phyloP scores from a whole-genome alignment of 2,888 invertebrate genomes.

The Brachynemurus nebulosus region DNA sequence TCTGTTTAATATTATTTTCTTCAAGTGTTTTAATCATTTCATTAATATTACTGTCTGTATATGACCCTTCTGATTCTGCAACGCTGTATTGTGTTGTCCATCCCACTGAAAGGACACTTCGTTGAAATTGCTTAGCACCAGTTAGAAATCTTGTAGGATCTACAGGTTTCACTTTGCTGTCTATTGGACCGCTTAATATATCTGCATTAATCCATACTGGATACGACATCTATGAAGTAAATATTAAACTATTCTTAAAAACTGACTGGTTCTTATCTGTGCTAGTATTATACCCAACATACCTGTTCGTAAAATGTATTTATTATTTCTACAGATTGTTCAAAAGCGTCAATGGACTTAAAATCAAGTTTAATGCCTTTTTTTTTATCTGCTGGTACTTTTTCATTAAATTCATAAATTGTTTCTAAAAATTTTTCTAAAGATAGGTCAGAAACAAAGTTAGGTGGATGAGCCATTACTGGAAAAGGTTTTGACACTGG shows the following conservation, averaged over 20 bases:
- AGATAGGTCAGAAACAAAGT: slow-evolving; percentile 54
- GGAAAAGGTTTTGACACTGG: slow-evolving; percentile 40
- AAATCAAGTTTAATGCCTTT: slow-evolving; percentile 85
- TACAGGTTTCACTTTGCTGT: slow-evolving; percentile 43
- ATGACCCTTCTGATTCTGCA: slow-evolving; percentile 38
- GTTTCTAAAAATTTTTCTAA: slow-evolving; percentile 51
- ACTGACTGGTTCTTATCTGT: background rate
- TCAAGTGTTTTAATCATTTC: slow-evolving; percentile 50
- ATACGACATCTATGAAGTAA: slow-evolving; percentile 41
- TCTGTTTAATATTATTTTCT: slow-evolving; percentile 41
- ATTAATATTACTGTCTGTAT: slow-evolving; percentile 47
- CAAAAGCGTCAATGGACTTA: slow-evolving; percentile 62
- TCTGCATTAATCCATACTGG: slow-evolving; percentile 85
- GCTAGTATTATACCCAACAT: too few species aligned
- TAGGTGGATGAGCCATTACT: slow-evolving; percentile 80
- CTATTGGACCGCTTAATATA: slow-evolving; percentile 62
- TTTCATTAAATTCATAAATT: slow-evolving; percentile 35
- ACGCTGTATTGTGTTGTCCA: slow-evolving; percentile 65
- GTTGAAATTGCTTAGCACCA: slow-evolving; percentile 41
- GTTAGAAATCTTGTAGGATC: slow-evolving; percentile 48
- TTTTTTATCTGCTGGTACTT: slow-evolving; percentile 28
- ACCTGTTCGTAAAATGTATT: slow-evolving; percentile 25
- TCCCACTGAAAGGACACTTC: slow-evolving; percentile 61
- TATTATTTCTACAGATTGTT: slow-evolving; percentile 38
- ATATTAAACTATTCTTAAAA: slow-evolving; percentile 6